These are phyloP conservation scores for Araneus ventricosus DNA, from an alignment of 1,140 invertebrate species.

Conservation along the genomic window DNA sequence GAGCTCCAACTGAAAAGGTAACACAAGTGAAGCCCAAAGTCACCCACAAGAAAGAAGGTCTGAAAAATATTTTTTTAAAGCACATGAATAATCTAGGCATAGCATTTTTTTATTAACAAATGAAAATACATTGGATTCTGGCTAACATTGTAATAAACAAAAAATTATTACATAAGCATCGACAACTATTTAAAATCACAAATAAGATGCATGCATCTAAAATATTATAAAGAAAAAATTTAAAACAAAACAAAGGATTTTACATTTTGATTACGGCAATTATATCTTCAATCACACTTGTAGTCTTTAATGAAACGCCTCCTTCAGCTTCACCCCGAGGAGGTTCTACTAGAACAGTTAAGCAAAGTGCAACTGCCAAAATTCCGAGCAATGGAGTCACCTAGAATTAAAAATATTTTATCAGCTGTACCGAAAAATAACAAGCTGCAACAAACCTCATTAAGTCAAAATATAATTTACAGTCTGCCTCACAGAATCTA, in stretches of 20 bases:
- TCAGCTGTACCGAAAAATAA: too few relatives aligned
- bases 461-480: too few relatives aligned
- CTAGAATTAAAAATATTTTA: slow-evolving; percentile 44
- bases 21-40: slow-evolving; percentile 97
- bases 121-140: neutral
- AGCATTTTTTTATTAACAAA: too few relatives aligned
- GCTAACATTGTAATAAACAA: neutral
- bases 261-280: slow-evolving; percentile 68
- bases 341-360: slow-evolving; percentile 91
- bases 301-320: slow-evolving; percentile 78
- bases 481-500: too few relatives aligned
- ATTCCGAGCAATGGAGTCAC: slow-evolving; percentile 91
- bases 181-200: too few relatives aligned
- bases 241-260: neutral
- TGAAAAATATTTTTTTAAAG: slow-evolving; percentile 41
- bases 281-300: slow-evolving; percentile 65
- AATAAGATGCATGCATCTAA: too few relatives aligned
- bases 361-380: slow-evolving; percentile 90
- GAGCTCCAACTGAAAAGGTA: slow-evolving; percentile 96
- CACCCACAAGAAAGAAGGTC: slow-evolving; percentile 93
- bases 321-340: slow-evolving; percentile 93
- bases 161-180: neutral
- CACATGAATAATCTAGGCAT: neutral
- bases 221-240: neutral
- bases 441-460: too few relatives aligned